A percentile compares a stretch with the other conserved stretches of the same genome.
These are phyloP conservation scores for Myopa tessellatipennis DNA, from an alignment of 2,888 invertebrate genomes.

Conservation along the genomic window DNA sequence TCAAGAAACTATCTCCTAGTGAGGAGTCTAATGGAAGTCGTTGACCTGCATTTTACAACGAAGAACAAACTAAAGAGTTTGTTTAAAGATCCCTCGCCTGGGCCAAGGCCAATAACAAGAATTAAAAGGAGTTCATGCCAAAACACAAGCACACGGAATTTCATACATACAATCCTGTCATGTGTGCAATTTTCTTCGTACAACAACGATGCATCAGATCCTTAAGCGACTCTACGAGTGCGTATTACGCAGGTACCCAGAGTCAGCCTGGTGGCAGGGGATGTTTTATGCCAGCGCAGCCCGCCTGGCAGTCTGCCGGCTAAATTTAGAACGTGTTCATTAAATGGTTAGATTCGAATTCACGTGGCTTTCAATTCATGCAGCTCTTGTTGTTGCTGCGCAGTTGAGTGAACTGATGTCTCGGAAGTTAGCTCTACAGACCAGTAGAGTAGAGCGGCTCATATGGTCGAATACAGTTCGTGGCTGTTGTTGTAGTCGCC, in stretches of 20 bases:
- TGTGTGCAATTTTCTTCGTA: slow-evolving; percentile 2
- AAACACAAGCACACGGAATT: too few species aligned
- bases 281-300: slow-evolving; percentile 1
- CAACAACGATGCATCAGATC: not conserved
- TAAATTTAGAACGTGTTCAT: slow-evolving; percentile 23
- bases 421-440: not conserved
- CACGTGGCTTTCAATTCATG: not conserved
- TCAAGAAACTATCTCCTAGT: too few species aligned
- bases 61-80: too few species aligned
- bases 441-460: not conserved
- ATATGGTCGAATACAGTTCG: slow-evolving; percentile 8
- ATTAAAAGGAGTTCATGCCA: too few species aligned
- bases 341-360: not conserved
- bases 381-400: not conserved
- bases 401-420: slow-evolving; percentile 3
- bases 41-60: too few species aligned
- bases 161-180: not conserved
- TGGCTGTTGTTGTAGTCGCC: not conserved
- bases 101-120: too few species aligned
- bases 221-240: not conserved
- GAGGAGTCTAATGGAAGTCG: too few species aligned
- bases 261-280: not conserved
- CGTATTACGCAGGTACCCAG: not conserved
- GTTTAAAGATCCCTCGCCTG: too few species aligned
- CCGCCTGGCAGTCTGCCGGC: slow-evolving; percentile 15